Conservation (phyloP, 1,140 invertebrate species). For the Galendromus occidentalis region DNA sequence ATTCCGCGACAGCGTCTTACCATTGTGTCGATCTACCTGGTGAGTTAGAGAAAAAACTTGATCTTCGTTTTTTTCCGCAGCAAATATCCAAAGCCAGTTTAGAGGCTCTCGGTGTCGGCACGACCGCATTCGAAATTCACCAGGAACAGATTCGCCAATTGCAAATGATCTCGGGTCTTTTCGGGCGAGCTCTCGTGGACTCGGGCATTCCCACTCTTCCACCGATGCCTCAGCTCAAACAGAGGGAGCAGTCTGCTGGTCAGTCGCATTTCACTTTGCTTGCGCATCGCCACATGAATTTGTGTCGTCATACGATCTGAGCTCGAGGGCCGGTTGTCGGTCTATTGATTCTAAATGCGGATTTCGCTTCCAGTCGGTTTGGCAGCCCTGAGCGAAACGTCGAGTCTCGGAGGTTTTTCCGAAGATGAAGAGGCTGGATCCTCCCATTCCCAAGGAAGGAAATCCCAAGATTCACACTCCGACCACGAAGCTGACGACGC, state of each 20-base stretch:
- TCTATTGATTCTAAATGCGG: no score
- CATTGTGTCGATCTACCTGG: no score
- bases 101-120: background rate
- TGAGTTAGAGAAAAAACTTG: no score
- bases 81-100: background rate
- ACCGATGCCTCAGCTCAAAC: constrained; percentile 1
- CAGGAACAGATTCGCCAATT: constrained; percentile 1
- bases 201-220: background rate
- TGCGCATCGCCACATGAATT: no score
- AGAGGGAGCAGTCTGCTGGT: background rate
- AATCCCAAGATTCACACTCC: background rate
- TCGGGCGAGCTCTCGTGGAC: background rate
- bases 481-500: background rate
- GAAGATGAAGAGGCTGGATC: constrained; percentile 1
- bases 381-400: background rate
- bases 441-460: background rate
- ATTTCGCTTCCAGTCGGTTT: background rate
- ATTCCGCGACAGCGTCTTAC: no score
- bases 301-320: no score
- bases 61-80: no score
- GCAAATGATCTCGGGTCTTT: background rate
- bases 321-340: no score
- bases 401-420: background rate
- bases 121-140: background rate
- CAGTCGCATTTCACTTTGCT: background rate